Evolutionary conservation across 2,113 vertebrate species (phyloP).

Genomic region (Limnothrissa miodon): DNA sequence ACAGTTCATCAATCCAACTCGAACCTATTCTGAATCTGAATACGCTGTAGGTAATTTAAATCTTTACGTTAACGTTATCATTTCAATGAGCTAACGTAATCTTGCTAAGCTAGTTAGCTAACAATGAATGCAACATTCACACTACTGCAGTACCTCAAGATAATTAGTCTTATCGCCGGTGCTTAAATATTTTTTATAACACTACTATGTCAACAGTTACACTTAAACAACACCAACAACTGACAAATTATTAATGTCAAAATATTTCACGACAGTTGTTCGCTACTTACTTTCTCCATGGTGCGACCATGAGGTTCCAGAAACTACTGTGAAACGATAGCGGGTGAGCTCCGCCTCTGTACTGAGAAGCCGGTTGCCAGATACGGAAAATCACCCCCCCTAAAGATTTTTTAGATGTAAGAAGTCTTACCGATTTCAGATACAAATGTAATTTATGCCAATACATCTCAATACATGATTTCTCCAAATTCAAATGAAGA

Average conservation of each 20-base stretch:
- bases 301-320: slow-evolving; percentile 76
- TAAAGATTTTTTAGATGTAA: too few relatives aligned
- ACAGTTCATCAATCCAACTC: not conserved
- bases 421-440: too few relatives aligned
- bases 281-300: slow-evolving; percentile 77
- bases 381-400: not conserved
- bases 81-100: not conserved
- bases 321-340: slow-evolving; percentile 68
- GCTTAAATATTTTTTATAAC: not conserved
- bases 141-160: not conserved
- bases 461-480: too few relatives aligned
- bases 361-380: slow-evolving; percentile 57
- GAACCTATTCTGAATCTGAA: not conserved
- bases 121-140: not conserved
- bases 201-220: not conserved
- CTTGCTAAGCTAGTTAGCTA: slow-evolving; percentile 17
- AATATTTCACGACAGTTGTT: slow-evolving; percentile 11
- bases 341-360: slow-evolving; percentile 59
- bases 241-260: not conserved
- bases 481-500: too few relatives aligned
- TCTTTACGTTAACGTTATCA: not conserved
- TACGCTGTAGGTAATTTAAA: not conserved
- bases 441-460: too few relatives aligned
- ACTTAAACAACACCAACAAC: not conserved
- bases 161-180: not conserved